A percentile compares a stretch with the other conserved stretches of the same genome.
Conservation (phyloP, 2,113 vertebrate genomes). For the Amblyornis subalaris region DNA sequence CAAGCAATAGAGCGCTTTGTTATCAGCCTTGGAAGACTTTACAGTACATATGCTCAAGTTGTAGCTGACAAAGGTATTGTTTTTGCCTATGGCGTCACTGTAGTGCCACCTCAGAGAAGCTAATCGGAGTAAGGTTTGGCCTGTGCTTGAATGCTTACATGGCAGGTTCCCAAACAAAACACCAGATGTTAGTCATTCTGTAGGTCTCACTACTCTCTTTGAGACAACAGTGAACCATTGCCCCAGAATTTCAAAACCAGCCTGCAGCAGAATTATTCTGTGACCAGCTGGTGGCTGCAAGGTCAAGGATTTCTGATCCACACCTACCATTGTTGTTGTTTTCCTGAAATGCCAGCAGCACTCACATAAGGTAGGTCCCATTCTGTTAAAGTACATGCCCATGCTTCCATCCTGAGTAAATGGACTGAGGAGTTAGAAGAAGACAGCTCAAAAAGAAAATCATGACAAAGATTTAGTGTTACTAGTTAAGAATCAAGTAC, state of each 20-base stretch:
- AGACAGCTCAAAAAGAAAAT: not conserved
- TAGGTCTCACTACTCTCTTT: not conserved
- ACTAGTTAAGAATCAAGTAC: not conserved
- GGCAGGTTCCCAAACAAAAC: conserved; percentile 28
- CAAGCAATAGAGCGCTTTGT: not conserved
- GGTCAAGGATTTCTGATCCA: not conserved
- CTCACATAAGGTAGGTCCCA: not conserved
- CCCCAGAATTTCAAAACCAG: not conserved
- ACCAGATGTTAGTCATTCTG: conserved; percentile 13
- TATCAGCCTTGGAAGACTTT: not conserved
- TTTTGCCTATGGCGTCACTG: not conserved
- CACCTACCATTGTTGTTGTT: not conserved
- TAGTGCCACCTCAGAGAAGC: not conserved
- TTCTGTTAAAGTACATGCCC: not conserved
- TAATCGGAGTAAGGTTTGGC: not conserved
- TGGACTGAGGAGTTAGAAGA: not conserved
- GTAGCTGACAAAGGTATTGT: not conserved
- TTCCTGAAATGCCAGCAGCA: not conserved
- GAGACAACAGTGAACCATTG: not conserved
- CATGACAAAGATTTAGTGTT: not conserved
- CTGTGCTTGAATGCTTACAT: not conserved
- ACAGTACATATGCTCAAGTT: not conserved
- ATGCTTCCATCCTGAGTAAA: not conserved
- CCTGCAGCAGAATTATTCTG: not conserved
- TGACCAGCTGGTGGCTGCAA: not conserved